Evolutionary conservation across 2,888 invertebrate species (phyloP).

Genomic region (Alviniconcha strummeri): DNA sequence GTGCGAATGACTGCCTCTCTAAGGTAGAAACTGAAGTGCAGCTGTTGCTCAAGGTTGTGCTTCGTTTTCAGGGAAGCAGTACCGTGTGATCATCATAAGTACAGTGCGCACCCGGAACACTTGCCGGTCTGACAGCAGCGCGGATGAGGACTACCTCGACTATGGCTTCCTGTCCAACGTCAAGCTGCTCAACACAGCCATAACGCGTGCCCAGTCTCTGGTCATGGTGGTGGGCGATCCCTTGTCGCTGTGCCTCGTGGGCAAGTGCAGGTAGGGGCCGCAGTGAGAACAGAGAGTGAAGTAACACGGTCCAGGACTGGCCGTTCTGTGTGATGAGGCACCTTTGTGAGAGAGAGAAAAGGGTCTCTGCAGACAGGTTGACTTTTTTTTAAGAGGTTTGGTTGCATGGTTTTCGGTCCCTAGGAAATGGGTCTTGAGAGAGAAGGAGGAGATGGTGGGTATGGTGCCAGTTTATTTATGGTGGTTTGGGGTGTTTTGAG

Average conservation of each 20-base stretch:
- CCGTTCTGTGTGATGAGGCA: background rate
- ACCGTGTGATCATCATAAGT: conserved; percentile 86
- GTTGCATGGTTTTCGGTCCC: too few relatives aligned
- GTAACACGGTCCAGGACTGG: background rate
- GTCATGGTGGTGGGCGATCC: conserved; percentile 91
- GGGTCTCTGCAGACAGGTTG: background rate
- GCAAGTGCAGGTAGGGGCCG: conserved; percentile 79
- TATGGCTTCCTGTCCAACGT: conserved; percentile 89
- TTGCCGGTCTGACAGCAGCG: conserved; percentile 76
- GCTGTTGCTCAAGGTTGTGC: too few relatives aligned
- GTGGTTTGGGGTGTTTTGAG: too few relatives aligned
- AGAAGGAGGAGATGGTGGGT: too few relatives aligned
- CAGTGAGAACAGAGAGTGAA: background rate
- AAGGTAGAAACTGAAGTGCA: too few relatives aligned
- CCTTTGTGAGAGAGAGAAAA: background rate
- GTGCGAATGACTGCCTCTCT: too few relatives aligned
- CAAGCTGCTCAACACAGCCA: conserved; percentile 87
- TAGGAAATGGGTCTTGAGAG: too few relatives aligned
- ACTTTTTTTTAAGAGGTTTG: background rate
- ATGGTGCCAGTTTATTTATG: too few relatives aligned
- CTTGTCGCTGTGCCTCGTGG: conserved; percentile 86
- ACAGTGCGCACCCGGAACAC: conserved; percentile 86
- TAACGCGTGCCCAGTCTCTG: conserved; percentile 86
- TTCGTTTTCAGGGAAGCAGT: conserved; percentile 81
- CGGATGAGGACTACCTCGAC: conserved; percentile 78